A percentile compares a stretch with the other conserved stretches of the same genome.
Evolutionary conservation across 2,888 invertebrate genomes (phyloP).

Genomic region (Drosophila colorata): DNA sequence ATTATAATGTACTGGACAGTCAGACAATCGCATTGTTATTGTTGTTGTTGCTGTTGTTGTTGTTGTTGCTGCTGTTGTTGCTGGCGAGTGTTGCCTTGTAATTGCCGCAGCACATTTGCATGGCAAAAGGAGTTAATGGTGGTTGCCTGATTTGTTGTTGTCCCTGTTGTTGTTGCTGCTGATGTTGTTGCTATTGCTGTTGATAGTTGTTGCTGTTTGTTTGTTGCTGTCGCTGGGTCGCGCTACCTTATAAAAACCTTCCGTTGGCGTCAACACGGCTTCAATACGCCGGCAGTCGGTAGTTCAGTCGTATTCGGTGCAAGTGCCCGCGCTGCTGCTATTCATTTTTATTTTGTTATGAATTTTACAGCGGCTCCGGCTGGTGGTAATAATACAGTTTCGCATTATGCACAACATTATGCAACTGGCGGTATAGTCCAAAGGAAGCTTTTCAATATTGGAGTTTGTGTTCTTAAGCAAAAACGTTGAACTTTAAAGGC

Average conservation of each 20-base stretch:
- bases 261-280: constrained; percentile 64
- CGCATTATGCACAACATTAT: constrained; percentile 54
- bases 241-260: constrained; percentile 79
- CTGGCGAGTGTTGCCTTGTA: constrained; percentile 43
- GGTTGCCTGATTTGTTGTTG: constrained; percentile 73
- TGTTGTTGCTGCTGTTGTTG: constrained; percentile 21
- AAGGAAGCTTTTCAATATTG: background rate
- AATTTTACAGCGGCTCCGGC: constrained; percentile 15
- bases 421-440: constrained; percentile 46
- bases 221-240: constrained; percentile 58
- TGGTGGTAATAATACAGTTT: constrained; percentile 8
- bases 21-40: constrained; percentile 34
- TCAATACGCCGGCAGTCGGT: constrained; percentile 81
- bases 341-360: constrained; percentile 24
- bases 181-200: constrained; percentile 32
- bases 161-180: constrained; percentile 47
- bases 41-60: constrained; percentile 8
- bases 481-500: background rate
- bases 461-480: background rate
- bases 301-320: constrained; percentile 64
- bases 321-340: constrained; percentile 27
- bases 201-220: constrained; percentile 53
- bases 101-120: constrained; percentile 78
- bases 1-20: constrained; percentile 39
- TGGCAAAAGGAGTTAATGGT: constrained; percentile 79